Percentiles rank a stretch among this genome's conserved stretches.
Evolutionary conservation across 2,888 invertebrate genomes (phyloP).

Genomic region (Microchrysa polita): DNA sequence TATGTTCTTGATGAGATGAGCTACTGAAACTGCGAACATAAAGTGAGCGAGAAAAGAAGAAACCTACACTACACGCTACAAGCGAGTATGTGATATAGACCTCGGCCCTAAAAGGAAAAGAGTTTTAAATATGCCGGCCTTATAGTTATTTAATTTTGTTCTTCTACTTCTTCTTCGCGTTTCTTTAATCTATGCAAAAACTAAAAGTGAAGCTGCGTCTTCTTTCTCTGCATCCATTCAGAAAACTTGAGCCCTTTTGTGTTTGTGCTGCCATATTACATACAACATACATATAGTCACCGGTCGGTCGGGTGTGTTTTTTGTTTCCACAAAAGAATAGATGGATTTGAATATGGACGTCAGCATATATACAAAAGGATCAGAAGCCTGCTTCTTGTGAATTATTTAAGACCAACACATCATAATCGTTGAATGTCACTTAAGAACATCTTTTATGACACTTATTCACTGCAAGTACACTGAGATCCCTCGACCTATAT

Average conservation of each 20-base stretch:
- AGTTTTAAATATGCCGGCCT: neutral
- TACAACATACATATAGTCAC: too few species aligned
- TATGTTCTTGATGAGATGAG: neutral
- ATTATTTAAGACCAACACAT: neutral
- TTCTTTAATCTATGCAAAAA: too few species aligned
- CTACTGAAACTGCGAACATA: neutral
- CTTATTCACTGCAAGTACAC: neutral
- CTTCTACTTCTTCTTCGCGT: neutral
- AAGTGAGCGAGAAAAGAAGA: neutral
- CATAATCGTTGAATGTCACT: conserved; percentile 8
- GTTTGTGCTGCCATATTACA: neutral
- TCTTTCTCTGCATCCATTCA: too few species aligned
- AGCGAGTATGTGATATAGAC: too few species aligned
- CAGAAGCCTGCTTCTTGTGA: neutral
- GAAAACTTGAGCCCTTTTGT: neutral
- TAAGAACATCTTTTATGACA: neutral
- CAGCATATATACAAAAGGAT: too few species aligned
- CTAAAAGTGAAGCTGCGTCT: too few species aligned
- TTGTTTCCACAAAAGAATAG: neutral
- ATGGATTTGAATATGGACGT: neutral
- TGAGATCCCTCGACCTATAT: too few species aligned
- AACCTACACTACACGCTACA: too few species aligned
- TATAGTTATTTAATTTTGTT: neutral
- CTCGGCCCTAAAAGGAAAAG: neutral
- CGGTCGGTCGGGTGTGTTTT: neutral